These are phyloP conservation scores for Rhodophaea formosa DNA, from an alignment of 2,888 invertebrate genomes.

Conservation along the genomic window DNA sequence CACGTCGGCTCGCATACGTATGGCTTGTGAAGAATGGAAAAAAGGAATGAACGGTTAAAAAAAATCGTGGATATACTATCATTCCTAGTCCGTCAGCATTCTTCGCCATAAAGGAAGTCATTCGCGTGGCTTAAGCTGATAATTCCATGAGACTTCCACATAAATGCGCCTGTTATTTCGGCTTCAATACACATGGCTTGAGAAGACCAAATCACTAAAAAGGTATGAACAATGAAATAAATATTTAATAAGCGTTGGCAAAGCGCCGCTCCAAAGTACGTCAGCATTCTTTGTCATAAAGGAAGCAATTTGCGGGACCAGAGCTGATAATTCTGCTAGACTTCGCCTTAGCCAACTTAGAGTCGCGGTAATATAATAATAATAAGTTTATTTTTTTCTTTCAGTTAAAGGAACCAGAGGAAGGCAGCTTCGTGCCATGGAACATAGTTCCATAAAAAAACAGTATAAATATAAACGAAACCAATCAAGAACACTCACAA, in stretches of 20 bases:
- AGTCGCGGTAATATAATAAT: too few species aligned
- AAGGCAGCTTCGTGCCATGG: constrained; percentile 83
- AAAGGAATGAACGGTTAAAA: constrained; percentile 78
- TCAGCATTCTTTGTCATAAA: too few species aligned
- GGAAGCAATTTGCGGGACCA: constrained; percentile 90
- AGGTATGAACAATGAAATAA: constrained; percentile 73
- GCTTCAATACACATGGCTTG: constrained; percentile 95
- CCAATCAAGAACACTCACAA: neutral
- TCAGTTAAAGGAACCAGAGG: constrained; percentile 80
- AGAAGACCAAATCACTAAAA: constrained; percentile 88
- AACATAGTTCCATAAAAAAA: constrained; percentile 82
- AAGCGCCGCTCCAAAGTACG: too few species aligned
- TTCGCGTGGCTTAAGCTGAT: constrained; percentile 88
- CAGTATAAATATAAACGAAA: too few species aligned
- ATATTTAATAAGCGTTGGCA: too few species aligned
- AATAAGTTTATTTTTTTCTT: constrained; percentile 50
- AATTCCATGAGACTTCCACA: constrained; percentile 78
- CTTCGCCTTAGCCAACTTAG: too few species aligned
- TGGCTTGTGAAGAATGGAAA: constrained; percentile 92
- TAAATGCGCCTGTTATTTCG: constrained; percentile 93
- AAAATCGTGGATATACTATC: too few species aligned
- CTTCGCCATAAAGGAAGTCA: constrained; percentile 95
- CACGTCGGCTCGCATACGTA: constrained; percentile 92
- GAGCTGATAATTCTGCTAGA: constrained; percentile 81
- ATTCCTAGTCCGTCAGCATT: constrained; percentile 92